phyloP scores from a whole-genome alignment of 92 coral and sea anemone genomes.

The Phenganax marumi region DNA sequence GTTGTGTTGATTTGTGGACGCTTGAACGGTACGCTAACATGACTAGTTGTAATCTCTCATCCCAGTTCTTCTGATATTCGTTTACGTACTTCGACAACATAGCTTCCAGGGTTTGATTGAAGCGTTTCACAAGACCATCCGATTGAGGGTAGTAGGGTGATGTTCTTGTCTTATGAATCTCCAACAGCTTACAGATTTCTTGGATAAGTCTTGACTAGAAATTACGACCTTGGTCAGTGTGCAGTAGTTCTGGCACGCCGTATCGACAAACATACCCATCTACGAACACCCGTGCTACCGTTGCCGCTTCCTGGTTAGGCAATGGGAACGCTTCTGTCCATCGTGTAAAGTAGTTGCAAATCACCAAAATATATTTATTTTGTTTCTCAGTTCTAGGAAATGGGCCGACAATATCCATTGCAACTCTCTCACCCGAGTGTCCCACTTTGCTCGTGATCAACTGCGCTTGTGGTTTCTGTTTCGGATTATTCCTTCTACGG shows the following conservation, averaged over 20 bases:
- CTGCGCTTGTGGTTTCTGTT: slow-evolving; percentile 25
- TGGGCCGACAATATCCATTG: slow-evolving; percentile 48
- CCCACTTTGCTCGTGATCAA: slow-evolving; percentile 32
- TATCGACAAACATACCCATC: slow-evolving; percentile 35
- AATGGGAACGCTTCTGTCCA: slow-evolving; percentile 21
- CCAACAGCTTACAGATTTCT: slow-evolving; percentile 35
- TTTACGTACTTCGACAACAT: slow-evolving; percentile 37
- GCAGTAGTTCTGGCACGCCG: slow-evolving; percentile 40
- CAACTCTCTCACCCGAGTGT: slow-evolving; percentile 43
- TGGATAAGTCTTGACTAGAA: slow-evolving; percentile 30
- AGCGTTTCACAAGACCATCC: slow-evolving; percentile 39
- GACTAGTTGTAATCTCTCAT: slow-evolving; percentile 25
- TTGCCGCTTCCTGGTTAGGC: slow-evolving; percentile 21
- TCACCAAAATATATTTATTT: slow-evolving; percentile 52
- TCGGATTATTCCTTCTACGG: slow-evolving; percentile 15
- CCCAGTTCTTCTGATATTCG: slow-evolving; percentile 35
- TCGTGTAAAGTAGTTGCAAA: slow-evolving; percentile 13
- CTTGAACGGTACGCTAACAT: slow-evolving; percentile 46
- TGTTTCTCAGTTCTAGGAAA: slow-evolving; percentile 22
- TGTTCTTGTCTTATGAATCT: slow-evolving; percentile 49
- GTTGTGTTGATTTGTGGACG: slow-evolving; percentile 22
- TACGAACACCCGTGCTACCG: slow-evolving; percentile 30
- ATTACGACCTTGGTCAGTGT: slow-evolving; percentile 47
- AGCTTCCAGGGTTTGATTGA: slow-evolving; percentile 39
- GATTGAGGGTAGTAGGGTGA: slow-evolving; percentile 45